Evolutionary conservation across 2,113 vertebrate genomes (phyloP), one percentile per base, ranked within the genome.

Genomic region (Bettongia penicillata): DNA sequence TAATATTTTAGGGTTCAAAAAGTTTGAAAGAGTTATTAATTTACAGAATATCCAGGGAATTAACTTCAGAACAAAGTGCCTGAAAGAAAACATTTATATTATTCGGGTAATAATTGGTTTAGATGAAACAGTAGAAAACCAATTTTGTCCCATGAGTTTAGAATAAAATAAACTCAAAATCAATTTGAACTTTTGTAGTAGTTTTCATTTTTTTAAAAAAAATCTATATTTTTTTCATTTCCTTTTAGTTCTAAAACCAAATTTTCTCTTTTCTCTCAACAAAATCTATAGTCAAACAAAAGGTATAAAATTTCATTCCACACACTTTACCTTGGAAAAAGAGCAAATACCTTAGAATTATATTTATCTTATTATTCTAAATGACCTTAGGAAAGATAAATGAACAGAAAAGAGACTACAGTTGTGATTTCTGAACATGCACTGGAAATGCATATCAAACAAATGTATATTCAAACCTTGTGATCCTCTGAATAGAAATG

Each of bases 321-420:
- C 0, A 0, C 94, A 94, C 28, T 91, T 94, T 92, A 37, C 52
- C 90, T 95, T 92, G 25, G 51, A 91, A 77, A 48, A 89, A 93
- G 28, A 94, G 2, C 23, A 95, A 91, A 93, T 92, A 43, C 92
- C 55, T 94, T 94, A 95, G 55, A 96, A 94, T 92, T 37, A 24
- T 37, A 23, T 97, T 97, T 98, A 95, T 92, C 43, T 90, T 93
- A 93, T 94, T 96, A 96, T 96, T 96, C 61, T 95, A 96, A 96
- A 90, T 47, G 94, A 57, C 91, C 95, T 91, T 89, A 68, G 31
- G 31, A n/a, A 95, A 31, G 0, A 91, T 8, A 97, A 97, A 97
- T 94, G 92, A 97, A 95, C 25, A 91, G 43, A 61, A 93, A 26
- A 95, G n/a, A 91, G 23, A 92, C 1, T 16, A 51, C 37, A 96